Conservation (phyloP, 1,140 invertebrate species). For the Eulimnadia texana region DNA sequence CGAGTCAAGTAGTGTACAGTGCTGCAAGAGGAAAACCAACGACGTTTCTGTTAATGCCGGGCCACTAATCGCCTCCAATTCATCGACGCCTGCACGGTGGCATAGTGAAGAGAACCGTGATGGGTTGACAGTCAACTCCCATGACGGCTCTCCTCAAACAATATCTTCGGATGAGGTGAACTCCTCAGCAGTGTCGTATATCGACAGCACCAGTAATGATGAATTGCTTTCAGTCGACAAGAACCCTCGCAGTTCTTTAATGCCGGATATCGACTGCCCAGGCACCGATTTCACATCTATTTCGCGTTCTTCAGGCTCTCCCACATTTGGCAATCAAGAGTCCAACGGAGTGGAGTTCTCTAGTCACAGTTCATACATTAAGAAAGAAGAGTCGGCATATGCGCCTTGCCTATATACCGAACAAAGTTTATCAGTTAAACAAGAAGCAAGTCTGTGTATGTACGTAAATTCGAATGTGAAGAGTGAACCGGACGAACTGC, state of each 20-base stretch:
- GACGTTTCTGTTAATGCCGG: not conserved
- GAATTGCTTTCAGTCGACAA: not conserved
- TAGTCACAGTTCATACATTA: not conserved
- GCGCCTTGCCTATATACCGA: not conserved
- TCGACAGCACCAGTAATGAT: not conserved
- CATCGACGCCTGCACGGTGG: not conserved
- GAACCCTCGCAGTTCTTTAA: not conserved
- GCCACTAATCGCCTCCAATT: not conserved
- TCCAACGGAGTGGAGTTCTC: not conserved
- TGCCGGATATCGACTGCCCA: not conserved
- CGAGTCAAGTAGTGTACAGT: not conserved
- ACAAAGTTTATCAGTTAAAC: not conserved
- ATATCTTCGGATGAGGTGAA: not conserved
- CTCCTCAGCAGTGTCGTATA: not conserved
- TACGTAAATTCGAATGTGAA: not conserved
- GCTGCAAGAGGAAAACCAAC: constrained; percentile 1
- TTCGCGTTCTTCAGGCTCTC: not conserved
- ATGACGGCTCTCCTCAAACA: not conserved
- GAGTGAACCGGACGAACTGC: not conserved
- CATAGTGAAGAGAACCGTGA: not conserved
- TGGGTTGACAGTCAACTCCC: not conserved
- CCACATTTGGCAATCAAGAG: not conserved
- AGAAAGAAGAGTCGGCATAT: not conserved
- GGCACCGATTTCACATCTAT: not conserved
- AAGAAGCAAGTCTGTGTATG: not conserved